A percentile compares a stretch with the other conserved stretches of the same genome.
phyloP scores from a whole-genome alignment of 1,140 invertebrate genomes.

The Trichonephila clavata region DNA sequence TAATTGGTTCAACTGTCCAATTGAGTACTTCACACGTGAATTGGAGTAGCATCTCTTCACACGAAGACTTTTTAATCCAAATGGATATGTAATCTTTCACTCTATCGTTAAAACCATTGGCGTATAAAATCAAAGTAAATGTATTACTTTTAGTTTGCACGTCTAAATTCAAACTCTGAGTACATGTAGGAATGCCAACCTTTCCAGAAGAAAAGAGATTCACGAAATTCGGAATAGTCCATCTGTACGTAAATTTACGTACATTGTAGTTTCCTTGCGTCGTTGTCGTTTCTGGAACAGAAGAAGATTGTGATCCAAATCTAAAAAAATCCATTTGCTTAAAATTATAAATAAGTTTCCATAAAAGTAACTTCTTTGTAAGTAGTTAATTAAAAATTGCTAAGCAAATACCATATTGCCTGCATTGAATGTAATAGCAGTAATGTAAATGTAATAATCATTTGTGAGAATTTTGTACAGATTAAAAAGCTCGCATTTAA shows the following conservation, averaged over 20 bases:
- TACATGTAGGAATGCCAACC: not conserved
- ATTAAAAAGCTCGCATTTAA: too few relatives aligned
- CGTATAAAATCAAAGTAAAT: not conserved
- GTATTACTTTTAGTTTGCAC: not conserved
- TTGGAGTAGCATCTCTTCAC: not conserved
- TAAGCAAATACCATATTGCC: too few relatives aligned
- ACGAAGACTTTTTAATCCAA: not conserved
- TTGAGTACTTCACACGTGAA: conserved; percentile 8
- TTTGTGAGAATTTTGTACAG: too few relatives aligned
- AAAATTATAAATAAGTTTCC: too few relatives aligned
- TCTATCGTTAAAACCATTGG: conserved; percentile 35
- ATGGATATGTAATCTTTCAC: not conserved
- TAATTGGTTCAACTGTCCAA: not conserved
- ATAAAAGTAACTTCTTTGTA: too few relatives aligned
- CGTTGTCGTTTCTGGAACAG: too few relatives aligned
- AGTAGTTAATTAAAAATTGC: too few relatives aligned
- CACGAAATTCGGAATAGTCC: not conserved
- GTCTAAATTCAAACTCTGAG: not conserved
- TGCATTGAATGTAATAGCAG: too few relatives aligned
- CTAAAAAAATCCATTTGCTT: too few relatives aligned
- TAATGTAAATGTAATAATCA: too few relatives aligned
- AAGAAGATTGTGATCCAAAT: too few relatives aligned
- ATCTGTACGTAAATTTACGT: not conserved
- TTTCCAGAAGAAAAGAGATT: not conserved
- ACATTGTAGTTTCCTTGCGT: not conserved